Conservation (phyloP, 2,888 invertebrate genomes). For the Globia sparganii region DNA sequence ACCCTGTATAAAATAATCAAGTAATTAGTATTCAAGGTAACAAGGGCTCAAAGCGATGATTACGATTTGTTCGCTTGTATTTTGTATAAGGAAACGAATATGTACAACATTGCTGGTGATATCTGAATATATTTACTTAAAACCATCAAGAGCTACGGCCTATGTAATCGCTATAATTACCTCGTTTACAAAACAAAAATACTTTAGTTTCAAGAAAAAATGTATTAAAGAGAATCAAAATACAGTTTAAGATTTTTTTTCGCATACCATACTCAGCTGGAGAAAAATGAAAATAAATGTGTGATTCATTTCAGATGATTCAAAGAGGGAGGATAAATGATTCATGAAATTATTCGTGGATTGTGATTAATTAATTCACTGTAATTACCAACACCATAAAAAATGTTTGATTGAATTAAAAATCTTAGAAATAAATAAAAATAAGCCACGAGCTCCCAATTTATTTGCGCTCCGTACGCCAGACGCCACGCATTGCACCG, state of each 20-base stretch:
- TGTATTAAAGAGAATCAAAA: neutral
- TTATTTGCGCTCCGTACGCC: conserved; percentile 56
- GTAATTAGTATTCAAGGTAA: conserved; percentile 84
- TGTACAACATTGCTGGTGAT: conserved; percentile 37
- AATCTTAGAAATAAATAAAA: neutral
- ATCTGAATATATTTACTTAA: conserved; percentile 33
- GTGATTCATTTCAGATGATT: conserved; percentile 51
- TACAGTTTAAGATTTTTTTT: conserved; percentile 1
- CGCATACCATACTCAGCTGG: neutral
- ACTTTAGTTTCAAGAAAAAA: conserved; percentile 7
- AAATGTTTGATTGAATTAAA: neutral
- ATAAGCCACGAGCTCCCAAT: conserved; percentile 2
- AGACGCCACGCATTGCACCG: conserved; percentile 54
- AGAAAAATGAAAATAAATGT: conserved; percentile 10
- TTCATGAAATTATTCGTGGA: conserved; percentile 11
- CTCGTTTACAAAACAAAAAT: conserved; percentile 12
- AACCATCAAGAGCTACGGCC: conserved; percentile 54
- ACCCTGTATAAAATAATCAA: conserved; percentile 73
- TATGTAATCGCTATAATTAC: conserved; percentile 51
- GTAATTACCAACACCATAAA: conserved; percentile 14
- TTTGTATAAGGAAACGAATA: conserved; percentile 64
- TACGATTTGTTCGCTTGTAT: conserved; percentile 56
- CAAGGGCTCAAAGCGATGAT: conserved; percentile 69
- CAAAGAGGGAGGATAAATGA: conserved; percentile 42
- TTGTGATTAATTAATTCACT: neutral